phyloP scores from a whole-genome alignment of 64 coral and sea anemone genomes.

The Actinia tenebrosa region DNA sequence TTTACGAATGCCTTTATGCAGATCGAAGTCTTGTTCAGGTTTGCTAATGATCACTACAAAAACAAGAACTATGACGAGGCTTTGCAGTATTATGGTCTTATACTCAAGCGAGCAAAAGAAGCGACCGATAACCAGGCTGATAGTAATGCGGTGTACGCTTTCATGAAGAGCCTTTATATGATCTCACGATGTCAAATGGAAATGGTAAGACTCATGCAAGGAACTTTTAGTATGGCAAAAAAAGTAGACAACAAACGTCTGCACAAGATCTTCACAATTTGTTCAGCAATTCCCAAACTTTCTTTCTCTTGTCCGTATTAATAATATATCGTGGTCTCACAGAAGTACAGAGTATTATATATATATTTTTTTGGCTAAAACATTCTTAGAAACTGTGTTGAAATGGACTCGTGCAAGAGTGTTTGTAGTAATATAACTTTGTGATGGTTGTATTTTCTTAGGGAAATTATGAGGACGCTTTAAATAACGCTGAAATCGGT shows the following conservation, averaged over 20 bases:
- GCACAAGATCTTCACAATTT: no score
- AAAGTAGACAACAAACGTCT: no score
- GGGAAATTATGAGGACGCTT: not conserved
- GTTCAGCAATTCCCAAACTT: no score
- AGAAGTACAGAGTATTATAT: no score
- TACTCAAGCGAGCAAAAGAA: not conserved
- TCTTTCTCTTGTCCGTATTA: no score
- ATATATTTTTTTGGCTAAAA: no score
- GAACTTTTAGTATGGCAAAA: no score
- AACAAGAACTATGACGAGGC: not conserved
- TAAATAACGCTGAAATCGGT: not conserved
- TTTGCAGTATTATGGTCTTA: not conserved
- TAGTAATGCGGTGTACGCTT: not conserved
- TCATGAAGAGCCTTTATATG: constrained; percentile 5
- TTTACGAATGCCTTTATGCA: not conserved
- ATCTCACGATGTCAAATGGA: not conserved
- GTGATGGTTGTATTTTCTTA: not conserved
- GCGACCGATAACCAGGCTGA: not conserved
- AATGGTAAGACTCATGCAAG: not conserved
- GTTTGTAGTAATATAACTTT: no score
- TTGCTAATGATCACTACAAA: not conserved
- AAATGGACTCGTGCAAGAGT: no score
- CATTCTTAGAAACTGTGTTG: no score
- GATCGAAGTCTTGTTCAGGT: not conserved
- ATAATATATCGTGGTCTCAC: no score